Base-by-base conservation (phyloP, 2,797 vertebrate species). In the Hozukius guyotensis region DNA sequence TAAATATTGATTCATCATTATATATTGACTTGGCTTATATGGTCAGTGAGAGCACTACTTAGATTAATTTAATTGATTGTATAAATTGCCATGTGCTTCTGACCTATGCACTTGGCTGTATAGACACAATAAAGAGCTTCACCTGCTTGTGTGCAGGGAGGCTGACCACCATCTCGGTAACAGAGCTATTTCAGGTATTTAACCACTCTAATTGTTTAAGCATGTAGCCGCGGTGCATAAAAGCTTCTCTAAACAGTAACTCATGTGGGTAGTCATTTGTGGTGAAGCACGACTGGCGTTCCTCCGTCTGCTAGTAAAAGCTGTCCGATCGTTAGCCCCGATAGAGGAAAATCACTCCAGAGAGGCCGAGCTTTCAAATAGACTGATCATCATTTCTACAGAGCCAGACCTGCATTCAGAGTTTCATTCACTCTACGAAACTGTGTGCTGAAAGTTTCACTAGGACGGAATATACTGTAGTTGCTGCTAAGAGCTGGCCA, bases 151-250 rank as follows among this genome's bases (percentile, higher is more conserved):
- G 36, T 70, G 78, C 69, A 87, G 72, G 69, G 69, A 76, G 56
- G 22, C 42, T 53, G 72, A 20, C 32, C 72, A 75, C 76, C 76
- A 79, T 72, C 83, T 77, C 74, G 25, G 59, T 65, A 83, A 82
- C 72, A 16, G 34, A 72, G 88, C 87, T 91, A 91, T 95, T 94
- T 86, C 84, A 89, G 88, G 89, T 93, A 92, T 94, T 92, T 88
- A 89, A 87, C 76, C 32, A 9, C 84, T 83, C 71, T 94, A 94
- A 95, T 94, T 92, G 93, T 90, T 94, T 81, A 84, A 91, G 87
- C 89, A 93, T 95, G 95, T 77, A 81, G 83, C 84, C 46, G 81
- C 16, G 24, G 81, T 73, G 81, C 81, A 80, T 83, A 75, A 92
- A 90, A 80, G 87, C 82, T 59, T 76, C 88, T 87, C 87, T 94